Conservation (phyloP, 1,140 invertebrate species). For the Platorchestia sp. region DNA sequence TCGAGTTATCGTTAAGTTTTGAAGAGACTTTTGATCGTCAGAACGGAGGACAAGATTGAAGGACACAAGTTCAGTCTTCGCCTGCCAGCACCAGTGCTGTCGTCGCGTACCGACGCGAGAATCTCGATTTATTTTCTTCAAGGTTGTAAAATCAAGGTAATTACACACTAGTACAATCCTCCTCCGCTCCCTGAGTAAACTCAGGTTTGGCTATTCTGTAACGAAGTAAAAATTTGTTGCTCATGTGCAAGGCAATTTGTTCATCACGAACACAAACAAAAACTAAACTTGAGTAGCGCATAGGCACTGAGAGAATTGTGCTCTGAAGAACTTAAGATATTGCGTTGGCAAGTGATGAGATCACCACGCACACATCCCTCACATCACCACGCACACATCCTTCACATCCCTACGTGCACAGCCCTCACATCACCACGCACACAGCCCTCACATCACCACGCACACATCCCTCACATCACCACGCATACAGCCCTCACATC, state of each 20-base stretch:
- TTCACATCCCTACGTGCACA: too few species aligned
- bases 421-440: too few species aligned
- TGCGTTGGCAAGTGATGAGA: background rate
- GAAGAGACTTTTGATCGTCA: background rate
- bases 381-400: too few species aligned
- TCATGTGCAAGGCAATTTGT: background rate
- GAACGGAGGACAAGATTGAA: background rate
- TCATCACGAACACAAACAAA: background rate
- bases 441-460: too few species aligned
- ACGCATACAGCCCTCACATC: too few species aligned
- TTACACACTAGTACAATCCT: background rate
- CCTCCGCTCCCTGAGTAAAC: background rate
- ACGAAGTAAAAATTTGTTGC: background rate
- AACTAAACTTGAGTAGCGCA: background rate
- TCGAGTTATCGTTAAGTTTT: background rate
- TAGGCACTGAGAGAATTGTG: background rate
- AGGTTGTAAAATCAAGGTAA: too few species aligned
- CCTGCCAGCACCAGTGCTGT: background rate
- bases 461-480: too few species aligned
- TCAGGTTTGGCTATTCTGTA: background rate
- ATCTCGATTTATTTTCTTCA: background rate
- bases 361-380: background rate
- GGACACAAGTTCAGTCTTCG: background rate
- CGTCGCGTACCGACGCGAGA: background rate
- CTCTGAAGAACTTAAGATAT: background rate